phyloP scores from a whole-genome alignment of 2,113 vertebrate genomes.

The Aphelocoma coerulescens region DNA sequence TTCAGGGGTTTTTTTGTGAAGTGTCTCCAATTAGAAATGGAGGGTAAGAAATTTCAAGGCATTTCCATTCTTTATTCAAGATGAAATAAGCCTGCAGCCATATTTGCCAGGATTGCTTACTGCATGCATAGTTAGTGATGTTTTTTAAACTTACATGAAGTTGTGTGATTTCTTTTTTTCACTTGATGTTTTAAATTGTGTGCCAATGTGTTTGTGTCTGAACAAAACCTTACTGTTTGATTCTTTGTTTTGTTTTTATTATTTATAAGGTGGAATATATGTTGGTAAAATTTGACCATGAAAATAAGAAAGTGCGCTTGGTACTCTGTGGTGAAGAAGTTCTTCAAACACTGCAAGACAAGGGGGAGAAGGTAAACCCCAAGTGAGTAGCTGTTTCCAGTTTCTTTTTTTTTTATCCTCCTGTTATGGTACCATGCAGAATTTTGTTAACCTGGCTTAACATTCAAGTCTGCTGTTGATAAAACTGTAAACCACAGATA shows the following conservation, averaged over 20 bases:
- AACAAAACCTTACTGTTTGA: not conserved
- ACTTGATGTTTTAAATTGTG: not conserved
- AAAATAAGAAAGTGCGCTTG: conserved; percentile 85
- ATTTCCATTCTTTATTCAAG: not conserved
- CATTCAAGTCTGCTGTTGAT: not conserved
- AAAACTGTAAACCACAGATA: not conserved
- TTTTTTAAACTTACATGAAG: not conserved
- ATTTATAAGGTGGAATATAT: conserved; percentile 92
- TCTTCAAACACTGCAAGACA: conserved; percentile 89
- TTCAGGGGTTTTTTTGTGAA: not conserved
- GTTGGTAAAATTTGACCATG: conserved; percentile 89
- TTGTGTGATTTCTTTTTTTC: not conserved
- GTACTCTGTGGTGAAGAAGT: conserved; percentile 81
- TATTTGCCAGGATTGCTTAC: not conserved
- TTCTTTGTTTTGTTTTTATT: not conserved
- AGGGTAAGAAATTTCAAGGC: not conserved
- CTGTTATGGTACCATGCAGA: not conserved
- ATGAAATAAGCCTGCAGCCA: not conserved
- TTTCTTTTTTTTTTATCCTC: not conserved
- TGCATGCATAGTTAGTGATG: not conserved
- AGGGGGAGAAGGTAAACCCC: conserved; percentile 91
- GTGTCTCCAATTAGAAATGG: not conserved
- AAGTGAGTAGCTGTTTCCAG: conserved; percentile 81
- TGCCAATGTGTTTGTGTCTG: not conserved
- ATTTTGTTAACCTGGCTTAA: not conserved